Conservation (phyloP, 2,888 invertebrate species). For the Drosophila siamana region DNA sequence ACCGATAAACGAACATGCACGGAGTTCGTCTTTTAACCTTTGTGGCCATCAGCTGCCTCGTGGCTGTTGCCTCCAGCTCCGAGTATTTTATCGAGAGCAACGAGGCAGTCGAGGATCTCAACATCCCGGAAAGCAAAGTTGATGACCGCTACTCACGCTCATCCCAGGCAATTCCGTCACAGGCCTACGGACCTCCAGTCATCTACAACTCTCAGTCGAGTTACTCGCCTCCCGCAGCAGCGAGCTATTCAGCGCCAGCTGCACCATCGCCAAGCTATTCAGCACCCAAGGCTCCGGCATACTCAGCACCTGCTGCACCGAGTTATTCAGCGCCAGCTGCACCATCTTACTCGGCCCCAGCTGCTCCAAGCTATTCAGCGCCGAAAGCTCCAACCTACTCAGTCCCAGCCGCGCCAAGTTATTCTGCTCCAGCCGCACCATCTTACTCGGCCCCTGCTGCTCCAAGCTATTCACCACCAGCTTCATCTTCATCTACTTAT, state of each 20-base stretch:
- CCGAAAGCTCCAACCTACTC: conserved; percentile 15
- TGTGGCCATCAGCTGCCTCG: conserved; percentile 39
- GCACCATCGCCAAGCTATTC: conserved; percentile 1
- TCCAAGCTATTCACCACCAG: conserved; percentile 18
- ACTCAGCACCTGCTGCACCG: conserved; percentile 22
- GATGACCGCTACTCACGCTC: conserved; percentile 49
- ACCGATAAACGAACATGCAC: conserved; percentile 47
- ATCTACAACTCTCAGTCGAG: conserved; percentile 56
- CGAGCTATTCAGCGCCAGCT: neutral
- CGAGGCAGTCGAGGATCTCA: conserved; percentile 53
- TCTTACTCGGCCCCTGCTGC: conserved; percentile 18
- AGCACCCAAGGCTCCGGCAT: conserved; percentile 31
- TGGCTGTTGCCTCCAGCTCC: conserved; percentile 28
- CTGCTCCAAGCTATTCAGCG: conserved; percentile 11
- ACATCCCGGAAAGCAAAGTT: conserved; percentile 33
- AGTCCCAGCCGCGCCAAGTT: conserved; percentile 2
- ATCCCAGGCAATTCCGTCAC: conserved; percentile 44
- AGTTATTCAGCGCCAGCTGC: conserved; percentile 33
- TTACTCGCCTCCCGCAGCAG: conserved; percentile 31
- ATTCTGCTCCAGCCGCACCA: conserved; percentile 17
- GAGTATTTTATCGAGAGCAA: conserved; percentile 14
- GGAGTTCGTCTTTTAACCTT: conserved; percentile 41
- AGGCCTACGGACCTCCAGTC: conserved; percentile 62
- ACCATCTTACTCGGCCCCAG: conserved; percentile 29
- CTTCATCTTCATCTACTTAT: neutral